A percentile compares a stretch with the other conserved stretches of the same genome.
These are phyloP conservation scores for Papilio glaucus DNA, from an alignment of 1,140 invertebrate genomes.

Conservation along the genomic window DNA sequence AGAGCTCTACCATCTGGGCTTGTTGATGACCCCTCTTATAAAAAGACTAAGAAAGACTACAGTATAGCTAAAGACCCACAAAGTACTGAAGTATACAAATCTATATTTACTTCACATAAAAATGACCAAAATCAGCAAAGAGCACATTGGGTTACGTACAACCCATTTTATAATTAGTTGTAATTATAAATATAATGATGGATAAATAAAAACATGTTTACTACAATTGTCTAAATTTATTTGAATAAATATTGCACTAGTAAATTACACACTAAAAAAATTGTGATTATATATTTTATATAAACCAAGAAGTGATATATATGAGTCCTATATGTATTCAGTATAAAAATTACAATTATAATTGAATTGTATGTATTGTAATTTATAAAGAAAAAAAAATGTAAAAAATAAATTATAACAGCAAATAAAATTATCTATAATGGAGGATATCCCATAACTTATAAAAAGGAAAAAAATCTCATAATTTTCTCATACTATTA, in stretches of 20 bases:
- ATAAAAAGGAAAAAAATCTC: too few relatives aligned
- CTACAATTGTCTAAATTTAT: slow-evolving; percentile 11
- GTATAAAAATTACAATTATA: too few relatives aligned
- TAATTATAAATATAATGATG: background rate
- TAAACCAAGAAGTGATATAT: background rate
- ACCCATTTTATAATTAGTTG: slow-evolving; percentile 96
- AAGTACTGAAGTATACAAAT: slow-evolving; percentile 96
- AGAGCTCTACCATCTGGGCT: slow-evolving; percentile 65
- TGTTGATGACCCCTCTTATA: slow-evolving; percentile 87
- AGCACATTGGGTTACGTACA: slow-evolving; percentile 99
- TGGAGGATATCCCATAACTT: too few relatives aligned
- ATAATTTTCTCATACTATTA: too few relatives aligned
- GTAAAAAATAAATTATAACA: too few relatives aligned
- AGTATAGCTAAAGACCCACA: slow-evolving; percentile 96
- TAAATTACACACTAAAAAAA: slow-evolving; percentile 46
- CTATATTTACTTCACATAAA: slow-evolving; percentile 95
- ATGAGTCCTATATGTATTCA: background rate
- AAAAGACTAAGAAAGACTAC: slow-evolving; percentile 91
- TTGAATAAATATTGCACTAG: slow-evolving; percentile 42
- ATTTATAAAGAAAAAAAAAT: too few relatives aligned
- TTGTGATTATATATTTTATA: slow-evolving; percentile 2
- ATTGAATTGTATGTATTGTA: too few relatives aligned
- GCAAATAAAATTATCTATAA: too few relatives aligned
- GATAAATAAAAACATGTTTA: background rate
- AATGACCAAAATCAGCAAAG: slow-evolving; percentile 93